Percentiles rank a stretch among this genome's conserved stretches.
Evolutionary conservation across 2,113 vertebrate genomes (phyloP).

Genomic region (Morone chrysops): DNA sequence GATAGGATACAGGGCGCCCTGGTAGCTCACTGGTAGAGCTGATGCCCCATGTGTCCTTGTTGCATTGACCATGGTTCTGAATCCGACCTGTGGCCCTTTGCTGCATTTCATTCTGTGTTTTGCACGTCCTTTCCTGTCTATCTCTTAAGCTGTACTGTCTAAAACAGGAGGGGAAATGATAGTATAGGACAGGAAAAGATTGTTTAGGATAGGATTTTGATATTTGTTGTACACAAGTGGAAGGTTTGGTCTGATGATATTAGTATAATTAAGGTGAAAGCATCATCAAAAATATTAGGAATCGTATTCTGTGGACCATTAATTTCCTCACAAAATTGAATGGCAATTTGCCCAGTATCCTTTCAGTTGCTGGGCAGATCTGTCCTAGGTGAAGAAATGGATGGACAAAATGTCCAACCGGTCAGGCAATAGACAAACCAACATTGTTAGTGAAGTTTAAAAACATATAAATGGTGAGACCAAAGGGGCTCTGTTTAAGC

Average conservation of each 20-base stretch:
- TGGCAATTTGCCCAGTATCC: not conserved
- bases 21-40: too few relatives aligned
- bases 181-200: not conserved
- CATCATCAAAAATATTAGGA: not conserved
- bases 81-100: too few relatives aligned
- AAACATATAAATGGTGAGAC: constrained; percentile 17
- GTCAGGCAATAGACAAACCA: not conserved
- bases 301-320: not conserved
- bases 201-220: not conserved
- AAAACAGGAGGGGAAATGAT: not conserved
- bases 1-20: too few relatives aligned
- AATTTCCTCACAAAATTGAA: not conserved
- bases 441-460: constrained; percentile 20
- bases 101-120: too few relatives aligned
- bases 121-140: too few relatives aligned
- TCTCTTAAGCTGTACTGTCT: too few relatives aligned
- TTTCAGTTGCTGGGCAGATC: not conserved
- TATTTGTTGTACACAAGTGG: not conserved
- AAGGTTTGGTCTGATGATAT: not conserved
- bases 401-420: not conserved
- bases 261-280: not conserved
- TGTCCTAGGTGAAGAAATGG: not conserved
- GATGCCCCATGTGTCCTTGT: too few relatives aligned
- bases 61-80: too few relatives aligned
- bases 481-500: constrained; percentile 42